A percentile compares a stretch with the other conserved stretches of the same genome.
Conservation (phyloP, 2,888 invertebrate species). For the Pandemis cinnamomeana region DNA sequence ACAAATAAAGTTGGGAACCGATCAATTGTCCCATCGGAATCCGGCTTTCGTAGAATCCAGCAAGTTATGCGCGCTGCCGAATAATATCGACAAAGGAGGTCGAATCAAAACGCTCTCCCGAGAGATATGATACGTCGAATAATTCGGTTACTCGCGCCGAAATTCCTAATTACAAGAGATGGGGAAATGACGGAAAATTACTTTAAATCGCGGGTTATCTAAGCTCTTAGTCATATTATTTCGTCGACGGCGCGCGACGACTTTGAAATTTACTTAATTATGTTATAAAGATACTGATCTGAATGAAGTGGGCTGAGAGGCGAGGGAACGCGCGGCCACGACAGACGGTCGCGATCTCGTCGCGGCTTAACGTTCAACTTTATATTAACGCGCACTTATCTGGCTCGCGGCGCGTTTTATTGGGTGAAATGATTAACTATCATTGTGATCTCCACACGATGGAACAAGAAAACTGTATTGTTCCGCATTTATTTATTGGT, state of each 20-base stretch:
- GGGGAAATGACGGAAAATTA: conserved; percentile 67
- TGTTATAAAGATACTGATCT: conserved; percentile 74
- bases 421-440: conserved; percentile 22
- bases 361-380: conserved; percentile 49
- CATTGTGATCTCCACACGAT: not conserved
- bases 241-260: conserved; percentile 65
- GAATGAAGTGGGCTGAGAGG: conserved; percentile 60
- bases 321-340: conserved; percentile 52
- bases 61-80: conserved; percentile 47
- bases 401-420: conserved; percentile 39
- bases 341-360: conserved; percentile 58
- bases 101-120: conserved; percentile 49
- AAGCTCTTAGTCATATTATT: conserved; percentile 71
- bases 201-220: conserved; percentile 70
- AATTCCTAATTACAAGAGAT: conserved; percentile 66
- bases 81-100: conserved; percentile 52
- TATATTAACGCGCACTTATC: conserved; percentile 41
- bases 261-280: conserved; percentile 77
- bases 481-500: not conserved
- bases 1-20: conserved; percentile 48
- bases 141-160: conserved; percentile 58
- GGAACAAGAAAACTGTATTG: not conserved
- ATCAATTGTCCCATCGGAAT: conserved; percentile 54
- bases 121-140: conserved; percentile 56
- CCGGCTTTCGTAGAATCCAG: conserved; percentile 48